Conservation (phyloP, 2,888 invertebrate species). For the Spodoptera littoralis region DNA sequence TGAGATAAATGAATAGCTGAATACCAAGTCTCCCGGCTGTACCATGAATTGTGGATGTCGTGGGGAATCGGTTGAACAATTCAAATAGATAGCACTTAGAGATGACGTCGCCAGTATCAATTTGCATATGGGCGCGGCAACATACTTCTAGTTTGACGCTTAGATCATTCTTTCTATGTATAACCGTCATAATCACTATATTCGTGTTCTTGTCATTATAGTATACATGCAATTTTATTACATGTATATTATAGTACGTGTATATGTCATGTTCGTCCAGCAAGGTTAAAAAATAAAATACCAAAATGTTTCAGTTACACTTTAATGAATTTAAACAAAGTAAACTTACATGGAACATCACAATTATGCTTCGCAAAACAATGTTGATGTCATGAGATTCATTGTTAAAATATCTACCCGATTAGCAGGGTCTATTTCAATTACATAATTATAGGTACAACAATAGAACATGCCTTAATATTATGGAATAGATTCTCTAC, state of each 20-base stretch:
- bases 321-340: slow-evolving; percentile 87
- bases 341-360: slow-evolving; percentile 88
- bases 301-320: slow-evolving; percentile 74
- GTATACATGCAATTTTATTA: neutral
- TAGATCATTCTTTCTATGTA: slow-evolving; percentile 41
- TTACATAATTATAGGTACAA: slow-evolving; percentile 59
- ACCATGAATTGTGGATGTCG: slow-evolving; percentile 8
- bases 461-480: slow-evolving; percentile 71
- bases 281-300: slow-evolving; percentile 55
- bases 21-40: slow-evolving; percentile 4
- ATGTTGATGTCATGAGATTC: slow-evolving; percentile 81
- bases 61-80: slow-evolving; percentile 32
- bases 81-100: slow-evolving; percentile 35
- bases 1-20: slow-evolving; percentile 4
- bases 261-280: neutral
- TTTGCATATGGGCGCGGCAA: slow-evolving; percentile 53
- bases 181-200: slow-evolving; percentile 17
- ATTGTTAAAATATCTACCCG: slow-evolving; percentile 59
- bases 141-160: slow-evolving; percentile 29
- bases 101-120: slow-evolving; percentile 37
- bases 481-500: slow-evolving; percentile 71
- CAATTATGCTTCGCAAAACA: slow-evolving; percentile 89
- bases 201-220: slow-evolving; percentile 8
- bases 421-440: slow-evolving; percentile 57
- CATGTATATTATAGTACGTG: neutral